Base-by-base conservation (phyloP, 2,113 vertebrate genomes). In the Ifrita kowaldi region DNA sequence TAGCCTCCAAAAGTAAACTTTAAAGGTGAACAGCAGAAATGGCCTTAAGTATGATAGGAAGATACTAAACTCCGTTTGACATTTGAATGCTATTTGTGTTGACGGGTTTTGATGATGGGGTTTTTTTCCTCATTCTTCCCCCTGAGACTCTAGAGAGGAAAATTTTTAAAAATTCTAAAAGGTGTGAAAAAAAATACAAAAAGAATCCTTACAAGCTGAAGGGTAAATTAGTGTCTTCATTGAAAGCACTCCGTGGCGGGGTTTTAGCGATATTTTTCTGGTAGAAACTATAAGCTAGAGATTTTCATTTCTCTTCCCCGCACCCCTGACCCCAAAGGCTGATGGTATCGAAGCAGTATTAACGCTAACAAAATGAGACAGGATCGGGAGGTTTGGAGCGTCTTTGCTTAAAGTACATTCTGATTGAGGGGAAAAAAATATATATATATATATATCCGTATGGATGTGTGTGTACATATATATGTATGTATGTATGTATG, bases 1-100 rank as follows among this genome's bases (percentile, higher is more conserved):
- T 97, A 97, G 97, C 95, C 93, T 98, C 97, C 96, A 94, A 98
- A 98, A 98, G 98, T 98, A 98, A 98, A 98, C 98, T 98, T 98
- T 97, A 96, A 97, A 97, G 97, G 94, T 97, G 97, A 98, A 97
- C 96, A 49, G 90, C 39, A 77, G 81, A 97, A 97, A 93, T 94
- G 89, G 93, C 88, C 91, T 89, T 93, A 77, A 93, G 86, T 89
- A 81, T 79, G 92, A 86, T 74, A 95, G 94, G 91, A 87, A 95
- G 91, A 94, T 76, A 84, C 91, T 92, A 81, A 93, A 87, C 78
- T 89, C 79, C 62, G 33, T 68, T 83, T 68, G 63, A 84, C 82
- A 70, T 84, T 77, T 86, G 87, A 55, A 87, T 27, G 75, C 28
- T 11, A 55, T 67, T 94, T 64, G 30, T 30, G 47, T 85, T 84